Conservation (phyloP, 2,113 vertebrate species). For the Zosterops lateralis region DNA sequence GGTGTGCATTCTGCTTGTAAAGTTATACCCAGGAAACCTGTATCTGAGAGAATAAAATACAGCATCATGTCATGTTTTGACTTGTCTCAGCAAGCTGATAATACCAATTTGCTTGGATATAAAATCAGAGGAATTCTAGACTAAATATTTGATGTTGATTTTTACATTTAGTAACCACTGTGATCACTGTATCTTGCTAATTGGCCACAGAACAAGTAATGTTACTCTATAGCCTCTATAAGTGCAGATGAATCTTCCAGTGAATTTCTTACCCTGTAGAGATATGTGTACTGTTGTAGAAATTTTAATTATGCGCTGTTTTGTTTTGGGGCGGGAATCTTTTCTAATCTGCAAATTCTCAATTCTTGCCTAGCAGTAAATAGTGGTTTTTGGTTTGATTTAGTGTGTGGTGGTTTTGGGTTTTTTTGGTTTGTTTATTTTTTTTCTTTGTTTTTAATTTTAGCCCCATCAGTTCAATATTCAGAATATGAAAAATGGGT, state of each 20-base stretch:
- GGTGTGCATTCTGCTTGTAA: not conserved
- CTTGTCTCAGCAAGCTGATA: not conserved
- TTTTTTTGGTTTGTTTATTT: not conserved
- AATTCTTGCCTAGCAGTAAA: not conserved
- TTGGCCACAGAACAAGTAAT: not conserved
- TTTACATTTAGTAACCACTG: not conserved
- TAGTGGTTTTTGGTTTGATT: not conserved
- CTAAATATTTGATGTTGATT: not conserved
- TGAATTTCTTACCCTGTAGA: not conserved
- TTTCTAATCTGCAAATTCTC: not conserved
- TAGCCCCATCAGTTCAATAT: not conserved
- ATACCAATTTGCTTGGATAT: not conserved
- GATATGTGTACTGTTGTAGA: not conserved
- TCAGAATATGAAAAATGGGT: not conserved
- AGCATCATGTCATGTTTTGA: not conserved
- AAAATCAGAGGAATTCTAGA: not conserved
- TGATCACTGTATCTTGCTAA: not conserved
- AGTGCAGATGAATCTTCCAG: not conserved
- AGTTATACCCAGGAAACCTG: not conserved
- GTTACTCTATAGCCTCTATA: not conserved
- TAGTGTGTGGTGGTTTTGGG: not conserved
- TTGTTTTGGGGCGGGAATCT: fast-evolving
- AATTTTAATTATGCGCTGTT: not conserved
- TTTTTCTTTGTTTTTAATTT: not conserved
- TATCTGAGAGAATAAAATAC: not conserved